phyloP scores from a whole-genome alignment of 2,113 vertebrate genomes.

The Stigmatopora nigra region DNA sequence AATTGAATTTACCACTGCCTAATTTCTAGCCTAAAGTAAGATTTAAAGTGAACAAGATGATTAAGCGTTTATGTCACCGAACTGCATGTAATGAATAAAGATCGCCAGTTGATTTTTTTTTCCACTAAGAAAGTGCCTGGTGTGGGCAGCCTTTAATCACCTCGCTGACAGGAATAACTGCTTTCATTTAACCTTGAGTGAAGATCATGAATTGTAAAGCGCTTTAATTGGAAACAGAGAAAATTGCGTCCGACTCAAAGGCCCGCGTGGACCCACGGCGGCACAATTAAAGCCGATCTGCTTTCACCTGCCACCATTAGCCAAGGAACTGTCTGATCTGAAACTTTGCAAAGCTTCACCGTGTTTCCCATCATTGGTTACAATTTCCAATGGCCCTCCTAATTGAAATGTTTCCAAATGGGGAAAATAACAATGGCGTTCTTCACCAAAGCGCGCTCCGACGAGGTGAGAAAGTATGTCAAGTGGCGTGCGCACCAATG shows the following conservation, averaged over 20 bases:
- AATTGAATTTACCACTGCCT: conserved; percentile 76
- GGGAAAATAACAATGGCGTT: conserved; percentile 63
- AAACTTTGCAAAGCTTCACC: conserved; percentile 85
- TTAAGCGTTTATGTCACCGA: conserved; percentile 98
- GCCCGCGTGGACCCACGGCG: conserved; percentile 99
- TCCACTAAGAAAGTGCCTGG: conserved; percentile 95
- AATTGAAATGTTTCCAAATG: conserved; percentile 75
- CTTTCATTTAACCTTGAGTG: conserved; percentile 99
- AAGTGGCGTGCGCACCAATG: conserved; percentile 68
- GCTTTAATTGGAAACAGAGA: conserved; percentile 99
- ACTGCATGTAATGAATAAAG: conserved; percentile 97
- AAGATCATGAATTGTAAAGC: conserved; percentile 99
- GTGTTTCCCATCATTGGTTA: conserved; percentile 80
- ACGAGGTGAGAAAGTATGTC: conserved; percentile 74
- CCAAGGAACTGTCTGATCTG: conserved; percentile 89
- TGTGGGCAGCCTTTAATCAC: conserved; percentile 99
- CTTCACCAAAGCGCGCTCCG: conserved; percentile 60
- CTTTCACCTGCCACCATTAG: conserved; percentile 90
- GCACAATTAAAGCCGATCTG: conserved; percentile 99
- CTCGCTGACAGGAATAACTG: conserved; percentile 99
- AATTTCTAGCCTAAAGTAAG: conserved; percentile 82
- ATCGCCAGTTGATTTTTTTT: conserved; percentile 98
- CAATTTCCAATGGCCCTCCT: conserved; percentile 58
- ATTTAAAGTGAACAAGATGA: conserved; percentile 96
- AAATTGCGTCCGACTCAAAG: conserved; percentile 99